Percentiles rank a stretch among this genome's conserved stretches.
phyloP scores from a whole-genome alignment of 1,140 invertebrate genomes.

The Drosophila oshimai region DNA sequence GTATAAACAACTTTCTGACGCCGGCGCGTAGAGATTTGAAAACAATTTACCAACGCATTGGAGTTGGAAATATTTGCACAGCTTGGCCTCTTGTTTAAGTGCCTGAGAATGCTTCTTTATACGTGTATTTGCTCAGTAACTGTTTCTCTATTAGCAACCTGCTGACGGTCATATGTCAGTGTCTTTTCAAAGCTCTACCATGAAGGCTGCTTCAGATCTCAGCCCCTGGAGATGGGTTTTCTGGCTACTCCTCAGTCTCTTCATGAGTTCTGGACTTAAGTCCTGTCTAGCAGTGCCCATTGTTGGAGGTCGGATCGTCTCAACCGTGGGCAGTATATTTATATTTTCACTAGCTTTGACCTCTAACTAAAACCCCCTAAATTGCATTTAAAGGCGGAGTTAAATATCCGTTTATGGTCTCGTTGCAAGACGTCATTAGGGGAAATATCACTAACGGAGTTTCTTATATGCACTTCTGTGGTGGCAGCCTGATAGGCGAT shows the following conservation, averaged over 20 bases:
- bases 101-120: constrained; percentile 42
- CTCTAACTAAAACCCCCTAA: constrained; percentile 8
- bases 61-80: constrained; percentile 63
- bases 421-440: constrained; percentile 50
- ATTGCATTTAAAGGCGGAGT: constrained; percentile 29
- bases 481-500: constrained; percentile 66
- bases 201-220: constrained; percentile 45
- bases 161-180: constrained; percentile 52
- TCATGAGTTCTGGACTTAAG: neutral
- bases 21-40: constrained; percentile 67
- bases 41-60: constrained; percentile 52
- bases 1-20: constrained; percentile 39
- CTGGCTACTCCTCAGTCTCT: neutral
- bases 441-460: neutral
- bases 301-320: constrained; percentile 57
- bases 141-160: constrained; percentile 51
- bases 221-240: constrained; percentile 4
- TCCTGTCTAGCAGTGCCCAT: constrained; percentile 42
- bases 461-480: constrained; percentile 64
- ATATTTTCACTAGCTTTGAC: neutral
- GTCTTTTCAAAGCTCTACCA: constrained; percentile 50
- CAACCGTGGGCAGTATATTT: constrained; percentile 59
- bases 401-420: constrained; percentile 73
- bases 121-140: constrained; percentile 39
- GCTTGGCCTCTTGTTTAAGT: constrained; percentile 44